Conservation (phyloP, 2,888 invertebrate genomes). For the Eustalomyia histrio region DNA sequence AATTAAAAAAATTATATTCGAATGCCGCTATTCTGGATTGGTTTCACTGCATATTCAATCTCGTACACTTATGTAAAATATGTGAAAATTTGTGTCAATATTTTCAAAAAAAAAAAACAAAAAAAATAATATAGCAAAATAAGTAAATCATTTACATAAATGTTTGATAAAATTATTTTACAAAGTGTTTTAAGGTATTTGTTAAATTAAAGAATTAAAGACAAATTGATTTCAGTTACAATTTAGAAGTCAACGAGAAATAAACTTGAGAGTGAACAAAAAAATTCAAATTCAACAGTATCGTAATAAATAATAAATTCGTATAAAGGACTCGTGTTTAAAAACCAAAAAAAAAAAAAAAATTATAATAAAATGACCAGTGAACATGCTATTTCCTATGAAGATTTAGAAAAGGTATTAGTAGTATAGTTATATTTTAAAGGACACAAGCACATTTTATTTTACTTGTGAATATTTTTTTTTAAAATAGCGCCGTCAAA, state of each 20-base stretch:
- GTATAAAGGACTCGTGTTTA: conserved; percentile 24
- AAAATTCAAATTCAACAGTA: background rate
- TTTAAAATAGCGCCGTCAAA: conserved; percentile 73
- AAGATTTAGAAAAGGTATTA: conserved; percentile 76
- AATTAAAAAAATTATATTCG: no score
- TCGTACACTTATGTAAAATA: conserved; percentile 14
- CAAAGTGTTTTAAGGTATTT: conserved; percentile 25
- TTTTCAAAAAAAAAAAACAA: conserved; percentile 15
- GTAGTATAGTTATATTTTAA: conserved; percentile 4
- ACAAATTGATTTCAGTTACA: conserved; percentile 52
- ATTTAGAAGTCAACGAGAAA: conserved; percentile 40
- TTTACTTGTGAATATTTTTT: background rate
- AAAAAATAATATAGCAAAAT: background rate
- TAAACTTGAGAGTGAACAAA: conserved; percentile 1
- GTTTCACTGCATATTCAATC: no score
- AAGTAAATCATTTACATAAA: conserved; percentile 35
- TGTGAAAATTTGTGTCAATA: conserved; percentile 57
- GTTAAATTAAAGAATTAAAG: conserved; percentile 56
- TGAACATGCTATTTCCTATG: conserved; percentile 71
- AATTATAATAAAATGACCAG: conserved; percentile 56
- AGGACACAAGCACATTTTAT: background rate
- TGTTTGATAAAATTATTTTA: conserved; percentile 48
- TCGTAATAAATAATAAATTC: background rate
- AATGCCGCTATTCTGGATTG: no score
- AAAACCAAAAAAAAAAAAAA: conserved; percentile 9